These are phyloP conservation scores for Gobio occitaniae DNA, from an alignment of 2,797 vertebrate species.

Conservation along the genomic window DNA sequence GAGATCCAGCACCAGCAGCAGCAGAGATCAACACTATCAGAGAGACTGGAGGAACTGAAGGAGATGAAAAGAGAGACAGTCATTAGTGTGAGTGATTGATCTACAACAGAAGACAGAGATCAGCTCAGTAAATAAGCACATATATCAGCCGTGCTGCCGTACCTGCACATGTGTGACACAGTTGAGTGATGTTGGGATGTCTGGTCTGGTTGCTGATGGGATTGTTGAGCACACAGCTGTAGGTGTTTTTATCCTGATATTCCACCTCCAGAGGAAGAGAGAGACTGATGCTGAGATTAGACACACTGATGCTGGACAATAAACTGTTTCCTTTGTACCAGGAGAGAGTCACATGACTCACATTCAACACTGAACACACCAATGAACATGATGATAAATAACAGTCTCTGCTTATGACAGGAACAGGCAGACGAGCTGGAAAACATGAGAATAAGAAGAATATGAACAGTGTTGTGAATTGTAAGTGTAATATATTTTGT, in stretches of 20 bases:
- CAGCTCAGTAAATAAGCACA: too few species aligned
- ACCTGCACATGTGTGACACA: background rate
- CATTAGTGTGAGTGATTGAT: too few species aligned
- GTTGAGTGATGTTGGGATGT: background rate
- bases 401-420: background rate
- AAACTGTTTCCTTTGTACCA: background rate
- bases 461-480: background rate
- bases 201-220: background rate
- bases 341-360: background rate
- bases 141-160: background rate
- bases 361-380: background rate
- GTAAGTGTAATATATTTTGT: accelerated
- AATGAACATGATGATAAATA: background rate
- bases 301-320: slow-evolving; percentile 22
- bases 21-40: too few species aligned
- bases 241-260: slow-evolving; percentile 9
- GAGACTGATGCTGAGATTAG: slow-evolving; percentile 1
- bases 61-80: too few species aligned
- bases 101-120: too few species aligned
- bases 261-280: slow-evolving; percentile 16
- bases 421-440: background rate
- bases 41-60: too few species aligned
- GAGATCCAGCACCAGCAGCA: too few species aligned
- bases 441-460: background rate
- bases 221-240: slow-evolving; percentile 8